Conservation (phyloP, 2,888 invertebrate species). For the Meandrusa payeni region DNA sequence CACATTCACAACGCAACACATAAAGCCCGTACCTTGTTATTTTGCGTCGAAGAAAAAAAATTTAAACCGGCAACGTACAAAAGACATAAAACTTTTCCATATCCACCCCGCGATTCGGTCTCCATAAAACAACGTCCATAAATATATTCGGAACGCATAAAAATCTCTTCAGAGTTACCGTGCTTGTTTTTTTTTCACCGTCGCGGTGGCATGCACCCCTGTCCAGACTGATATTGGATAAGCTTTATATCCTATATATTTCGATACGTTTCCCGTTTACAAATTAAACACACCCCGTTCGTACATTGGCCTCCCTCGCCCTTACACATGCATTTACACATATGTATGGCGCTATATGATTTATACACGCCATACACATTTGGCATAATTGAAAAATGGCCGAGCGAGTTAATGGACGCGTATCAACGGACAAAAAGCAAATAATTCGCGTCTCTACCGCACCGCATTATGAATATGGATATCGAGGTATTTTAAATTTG, state of each 20-base stretch:
- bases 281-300: slow-evolving; percentile 67
- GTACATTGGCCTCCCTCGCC: slow-evolving; percentile 35
- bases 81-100: slow-evolving; percentile 26
- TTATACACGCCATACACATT: slow-evolving; percentile 72
- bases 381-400: slow-evolving; percentile 79
- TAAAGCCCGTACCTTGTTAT: slow-evolving; percentile 11
- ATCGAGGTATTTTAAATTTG: slow-evolving; percentile 32
- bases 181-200: slow-evolving; percentile 35
- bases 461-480: slow-evolving; percentile 34
- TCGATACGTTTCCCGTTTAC: slow-evolving; percentile 62
- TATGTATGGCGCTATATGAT: slow-evolving; percentile 55
- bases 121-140: slow-evolving; percentile 31
- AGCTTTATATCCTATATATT: slow-evolving; percentile 52
- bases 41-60: slow-evolving; percentile 12
- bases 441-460: slow-evolving; percentile 55
- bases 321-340: slow-evolving; percentile 33
- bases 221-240: slow-evolving; percentile 48
- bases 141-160: slow-evolving; percentile 39
- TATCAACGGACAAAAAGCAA: slow-evolving; percentile 57
- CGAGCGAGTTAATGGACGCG: slow-evolving; percentile 51
- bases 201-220: slow-evolving; percentile 42
- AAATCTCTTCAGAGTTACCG: slow-evolving; percentile 37
- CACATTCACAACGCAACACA: slow-evolving; percentile 1
- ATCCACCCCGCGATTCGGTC: slow-evolving; percentile 26
- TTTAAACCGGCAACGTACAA: slow-evolving; percentile 13